A percentile compares a stretch with the other conserved stretches of the same genome.
These are phyloP conservation scores for Eciton burchellii DNA, from an alignment of 1,140 invertebrate genomes.

Conservation along the genomic window DNA sequence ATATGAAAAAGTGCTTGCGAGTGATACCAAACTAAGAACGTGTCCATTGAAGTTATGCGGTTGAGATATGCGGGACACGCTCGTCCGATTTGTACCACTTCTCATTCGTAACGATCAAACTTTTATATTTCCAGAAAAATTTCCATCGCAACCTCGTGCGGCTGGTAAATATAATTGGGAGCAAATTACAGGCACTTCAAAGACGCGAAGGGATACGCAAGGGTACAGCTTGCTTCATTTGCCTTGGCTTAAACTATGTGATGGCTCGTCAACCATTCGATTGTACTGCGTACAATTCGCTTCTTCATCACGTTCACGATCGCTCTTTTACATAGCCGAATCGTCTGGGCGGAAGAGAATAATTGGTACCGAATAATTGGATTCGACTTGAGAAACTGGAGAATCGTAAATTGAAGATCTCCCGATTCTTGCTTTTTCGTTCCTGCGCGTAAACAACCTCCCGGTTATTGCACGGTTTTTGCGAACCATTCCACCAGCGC, in stretches of 20 bases:
- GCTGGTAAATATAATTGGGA: neutral
- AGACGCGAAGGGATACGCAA: neutral
- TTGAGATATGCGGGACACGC: neutral
- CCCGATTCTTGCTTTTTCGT: neutral
- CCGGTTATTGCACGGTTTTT: neutral
- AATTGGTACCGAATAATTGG: conserved; percentile 70
- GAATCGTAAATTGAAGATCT: conserved; percentile 34
- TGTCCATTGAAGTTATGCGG: conserved; percentile 32
- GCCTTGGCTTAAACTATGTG: too few relatives aligned
- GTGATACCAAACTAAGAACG: neutral
- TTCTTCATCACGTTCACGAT: conserved; percentile 40
- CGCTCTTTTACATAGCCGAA: conserved; percentile 5
- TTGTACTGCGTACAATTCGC: too few relatives aligned
- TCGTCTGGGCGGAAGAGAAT: conserved; percentile 69
- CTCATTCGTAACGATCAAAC: conserved; percentile 35
- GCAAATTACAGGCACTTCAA: conserved; percentile 26
- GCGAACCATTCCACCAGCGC: neutral
- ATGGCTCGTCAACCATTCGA: too few relatives aligned
- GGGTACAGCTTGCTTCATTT: too few relatives aligned
- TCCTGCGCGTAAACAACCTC: conserved; percentile 20
- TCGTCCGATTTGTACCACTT: neutral
- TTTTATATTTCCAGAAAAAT: neutral
- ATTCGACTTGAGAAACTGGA: conserved; percentile 39
- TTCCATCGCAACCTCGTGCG: neutral
- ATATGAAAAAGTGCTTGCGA: neutral